phyloP scores from a whole-genome alignment of 1,140 invertebrate genomes.

The Heliconius melpomene region DNA sequence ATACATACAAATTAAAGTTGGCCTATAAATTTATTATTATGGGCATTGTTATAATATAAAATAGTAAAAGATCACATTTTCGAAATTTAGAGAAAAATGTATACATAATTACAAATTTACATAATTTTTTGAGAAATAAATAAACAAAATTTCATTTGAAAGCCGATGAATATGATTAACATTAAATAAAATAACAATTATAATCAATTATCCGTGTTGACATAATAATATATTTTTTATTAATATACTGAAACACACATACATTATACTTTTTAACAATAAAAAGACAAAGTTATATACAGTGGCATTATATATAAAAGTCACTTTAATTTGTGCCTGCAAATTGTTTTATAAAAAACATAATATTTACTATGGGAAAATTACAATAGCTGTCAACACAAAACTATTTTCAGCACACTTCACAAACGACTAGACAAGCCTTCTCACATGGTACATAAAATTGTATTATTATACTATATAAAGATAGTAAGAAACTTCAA shows the following conservation, averaged over 20 bases:
- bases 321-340: constrained; percentile 9
- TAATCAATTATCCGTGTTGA: background rate
- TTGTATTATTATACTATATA: background rate
- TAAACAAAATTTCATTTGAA: background rate
- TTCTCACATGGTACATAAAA: background rate
- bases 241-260: background rate
- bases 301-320: background rate
- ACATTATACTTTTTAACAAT: background rate
- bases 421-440: background rate
- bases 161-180: background rate
- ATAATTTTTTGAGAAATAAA: too few relatives aligned
- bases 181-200: background rate
- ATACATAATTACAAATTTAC: too few relatives aligned
- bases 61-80: background rate
- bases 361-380: background rate
- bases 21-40: background rate
- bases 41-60: background rate
- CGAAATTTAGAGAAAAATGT: background rate
- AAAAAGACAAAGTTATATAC: background rate
- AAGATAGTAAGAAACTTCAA: background rate
- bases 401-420: background rate
- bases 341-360: background rate
- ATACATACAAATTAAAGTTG: background rate
- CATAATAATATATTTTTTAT: background rate
- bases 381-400: constrained; percentile 9